These are phyloP conservation scores for Mayetiola destructor DNA, from an alignment of 2,888 invertebrate genomes.

Conservation along the genomic window DNA sequence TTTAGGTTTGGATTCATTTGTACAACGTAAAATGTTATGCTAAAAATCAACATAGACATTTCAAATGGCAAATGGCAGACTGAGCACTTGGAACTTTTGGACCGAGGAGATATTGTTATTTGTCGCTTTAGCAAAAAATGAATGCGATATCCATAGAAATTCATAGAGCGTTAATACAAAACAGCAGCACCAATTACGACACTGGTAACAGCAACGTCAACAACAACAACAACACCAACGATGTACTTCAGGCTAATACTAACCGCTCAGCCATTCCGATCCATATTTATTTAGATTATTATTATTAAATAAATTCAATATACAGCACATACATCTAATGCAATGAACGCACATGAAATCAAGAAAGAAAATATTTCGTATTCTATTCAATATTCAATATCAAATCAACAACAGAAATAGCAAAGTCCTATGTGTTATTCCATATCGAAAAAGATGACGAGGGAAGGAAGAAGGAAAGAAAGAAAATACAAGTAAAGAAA, in stretches of 20 bases:
- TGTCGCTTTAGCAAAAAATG: not conserved
- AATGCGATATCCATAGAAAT: conserved; percentile 4
- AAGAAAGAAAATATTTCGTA: not conserved
- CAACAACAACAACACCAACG: not conserved
- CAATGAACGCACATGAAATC: not conserved
- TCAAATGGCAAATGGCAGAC: too few species aligned
- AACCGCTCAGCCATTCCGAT: not conserved
- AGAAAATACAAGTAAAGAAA: too few species aligned
- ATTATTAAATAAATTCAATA: conserved; percentile 11
- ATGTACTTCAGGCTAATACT: too few species aligned
- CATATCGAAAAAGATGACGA: too few species aligned
- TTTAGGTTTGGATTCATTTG: not conserved
- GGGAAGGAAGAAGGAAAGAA: too few species aligned
- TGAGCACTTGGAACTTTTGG: not conserved
- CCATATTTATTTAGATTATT: conserved; percentile 11
- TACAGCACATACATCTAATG: too few species aligned
- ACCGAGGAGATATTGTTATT: not conserved
- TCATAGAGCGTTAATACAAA: conserved; percentile 8
- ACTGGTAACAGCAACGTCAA: not conserved
- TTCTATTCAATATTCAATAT: too few species aligned
- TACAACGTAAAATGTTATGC: too few species aligned
- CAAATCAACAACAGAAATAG: too few species aligned
- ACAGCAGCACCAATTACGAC: not conserved
- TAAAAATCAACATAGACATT: not conserved
- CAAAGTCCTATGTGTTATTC: too few species aligned